Conservation (phyloP, 92 coral and sea anemone genomes). For the Siderastrea siderea region DNA sequence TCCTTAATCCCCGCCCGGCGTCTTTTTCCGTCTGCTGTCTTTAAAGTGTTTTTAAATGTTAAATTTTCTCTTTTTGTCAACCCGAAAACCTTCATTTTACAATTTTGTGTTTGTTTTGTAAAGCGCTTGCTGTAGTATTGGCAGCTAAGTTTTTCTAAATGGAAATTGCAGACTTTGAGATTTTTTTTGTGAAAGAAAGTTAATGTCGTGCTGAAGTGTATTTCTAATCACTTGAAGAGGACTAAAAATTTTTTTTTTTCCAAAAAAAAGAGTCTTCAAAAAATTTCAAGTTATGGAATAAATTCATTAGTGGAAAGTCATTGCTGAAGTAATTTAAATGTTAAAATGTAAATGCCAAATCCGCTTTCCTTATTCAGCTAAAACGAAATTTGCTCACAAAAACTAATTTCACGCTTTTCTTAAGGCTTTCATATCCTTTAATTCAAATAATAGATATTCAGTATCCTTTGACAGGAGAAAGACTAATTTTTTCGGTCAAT, state of each 20-base stretch:
- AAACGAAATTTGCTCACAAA: slow-evolving; percentile 32
- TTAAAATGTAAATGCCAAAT: slow-evolving; percentile 20
- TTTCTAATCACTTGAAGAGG: background rate
- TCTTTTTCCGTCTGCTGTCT: slow-evolving; percentile 4
- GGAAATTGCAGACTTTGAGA: background rate
- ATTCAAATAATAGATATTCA: background rate
- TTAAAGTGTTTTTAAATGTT: background rate
- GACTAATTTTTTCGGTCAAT: slow-evolving; percentile 12
- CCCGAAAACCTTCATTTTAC: background rate
- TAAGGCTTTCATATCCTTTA: slow-evolving; percentile 3
- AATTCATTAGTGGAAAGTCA: slow-evolving; percentile 20
- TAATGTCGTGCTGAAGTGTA: background rate
- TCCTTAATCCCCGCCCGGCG: slow-evolving; percentile 2
- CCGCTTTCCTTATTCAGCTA: background rate
- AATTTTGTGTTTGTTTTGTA: slow-evolving; percentile 11
- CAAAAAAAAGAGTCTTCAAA: background rate
- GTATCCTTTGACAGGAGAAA: slow-evolving; percentile 13
- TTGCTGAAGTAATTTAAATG: slow-evolving; percentile 7
- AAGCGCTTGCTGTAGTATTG: background rate
- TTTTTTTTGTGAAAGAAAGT: background rate
- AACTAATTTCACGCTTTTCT: slow-evolving; percentile 23
- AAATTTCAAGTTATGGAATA: background rate
- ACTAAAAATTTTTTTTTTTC: background rate
- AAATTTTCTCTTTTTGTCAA: slow-evolving; percentile 5
- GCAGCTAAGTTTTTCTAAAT: background rate